Base-by-base conservation (phyloP, 1,140 invertebrate genomes). In the Drosophila pandora region DNA sequence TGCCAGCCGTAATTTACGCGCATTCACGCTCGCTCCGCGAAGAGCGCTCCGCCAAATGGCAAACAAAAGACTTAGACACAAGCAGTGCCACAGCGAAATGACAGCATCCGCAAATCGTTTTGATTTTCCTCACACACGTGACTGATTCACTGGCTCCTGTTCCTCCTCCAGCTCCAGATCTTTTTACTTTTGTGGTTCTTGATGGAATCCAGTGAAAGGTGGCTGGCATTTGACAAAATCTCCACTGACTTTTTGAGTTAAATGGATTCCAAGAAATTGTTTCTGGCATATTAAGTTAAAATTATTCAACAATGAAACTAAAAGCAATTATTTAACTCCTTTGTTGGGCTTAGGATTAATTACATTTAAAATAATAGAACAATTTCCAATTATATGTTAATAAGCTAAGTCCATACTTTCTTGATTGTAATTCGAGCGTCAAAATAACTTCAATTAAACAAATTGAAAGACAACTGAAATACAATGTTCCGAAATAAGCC, bases 1-100 rank as follows among this genome's bases (percentile, higher is more conserved):
- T 88, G 83, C 88, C 83, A 83, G 68, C 67, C 76, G 64, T 88
- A 88, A 88, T 83, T 88, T 88, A 88, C 79, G 83, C 76, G 75
- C 75, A 73, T 82, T 82, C 82, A 87, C 59, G 47, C 49, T 87
- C 55, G 59, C 62, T 17, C 47, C 39, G 32, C 56, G 39, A 57
- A 45, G 61, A 47, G 50, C 70, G 47, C 47, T 50, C 47, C 59
- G 49, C 45, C 72, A 87, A 82, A 82, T 85, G 58, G 52, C 81
- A 87, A 83, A 83, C 83, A 88, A 88, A 88, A 82, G 82, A 81
- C 70, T 79, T 63, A 59, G 56, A 79, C 28, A 48, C 37, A 48
- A 71, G 69, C 48, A 12, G 7, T 37, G 63, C 45, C 45, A 58
- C 48, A 13, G 30, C 30, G 3, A 28, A 22, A 32, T 39, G 39